Evolutionary conservation across 2,113 vertebrate genomes (phyloP).

Genomic region (Candoia aspera): DNA sequence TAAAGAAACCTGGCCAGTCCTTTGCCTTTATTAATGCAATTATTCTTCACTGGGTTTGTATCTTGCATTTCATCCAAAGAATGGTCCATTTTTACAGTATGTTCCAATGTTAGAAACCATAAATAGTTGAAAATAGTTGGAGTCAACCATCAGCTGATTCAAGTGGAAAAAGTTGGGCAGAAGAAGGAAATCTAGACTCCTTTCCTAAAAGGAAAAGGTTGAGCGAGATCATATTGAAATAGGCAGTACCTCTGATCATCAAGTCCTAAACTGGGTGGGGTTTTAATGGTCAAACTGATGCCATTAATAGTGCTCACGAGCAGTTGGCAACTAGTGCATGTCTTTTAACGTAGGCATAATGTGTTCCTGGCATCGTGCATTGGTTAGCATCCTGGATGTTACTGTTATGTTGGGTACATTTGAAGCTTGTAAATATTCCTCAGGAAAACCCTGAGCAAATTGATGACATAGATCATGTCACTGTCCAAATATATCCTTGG

Average conservation of each 20-base stretch:
- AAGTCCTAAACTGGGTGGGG: background rate
- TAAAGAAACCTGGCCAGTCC: background rate
- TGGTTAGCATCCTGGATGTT: background rate
- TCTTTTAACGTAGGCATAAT: background rate
- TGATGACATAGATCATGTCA: background rate
- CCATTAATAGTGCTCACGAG: background rate
- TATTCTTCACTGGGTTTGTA: background rate
- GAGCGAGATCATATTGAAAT: background rate
- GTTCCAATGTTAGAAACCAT: background rate
- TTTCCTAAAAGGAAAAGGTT: background rate
- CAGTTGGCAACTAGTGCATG: background rate
- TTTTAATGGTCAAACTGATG: background rate
- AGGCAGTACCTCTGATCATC: background rate
- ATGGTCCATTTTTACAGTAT: background rate
- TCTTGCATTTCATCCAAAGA: background rate
- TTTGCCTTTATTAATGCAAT: background rate
- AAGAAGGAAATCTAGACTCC: background rate
- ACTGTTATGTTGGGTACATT: background rate
- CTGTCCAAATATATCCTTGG: no score
- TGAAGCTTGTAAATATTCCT: background rate
- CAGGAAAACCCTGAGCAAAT: background rate
- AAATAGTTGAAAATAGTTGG: background rate
- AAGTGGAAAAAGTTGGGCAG: background rate
- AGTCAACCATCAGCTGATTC: no score
- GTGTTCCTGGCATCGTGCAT: background rate